Evolutionary conservation across 2,888 invertebrate genomes (phyloP), one percentile per base, ranked within the genome.

Genomic region (Noctua pronuba): DNA sequence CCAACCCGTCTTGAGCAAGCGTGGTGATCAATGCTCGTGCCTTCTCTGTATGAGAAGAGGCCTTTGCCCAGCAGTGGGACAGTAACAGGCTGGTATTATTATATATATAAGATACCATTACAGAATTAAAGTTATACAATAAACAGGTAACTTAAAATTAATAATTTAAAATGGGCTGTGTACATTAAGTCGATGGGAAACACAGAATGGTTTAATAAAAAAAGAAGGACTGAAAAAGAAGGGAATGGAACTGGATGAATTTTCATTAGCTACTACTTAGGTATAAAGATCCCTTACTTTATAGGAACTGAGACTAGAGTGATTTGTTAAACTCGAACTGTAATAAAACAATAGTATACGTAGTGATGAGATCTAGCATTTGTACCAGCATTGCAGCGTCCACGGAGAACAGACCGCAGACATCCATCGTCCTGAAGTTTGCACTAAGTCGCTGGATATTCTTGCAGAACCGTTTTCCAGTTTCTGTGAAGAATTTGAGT

Each of bases 261-360:
- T 49, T 21, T 21, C 6, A 49, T 49, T 46, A 46, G 46, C 49
- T 24, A 10, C n/a, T 70, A 24, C 21, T 21, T 28, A n/a, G n/a
- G n/a, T n/a, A 13, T 31, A n/a, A n/a, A 4, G n/a, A 35, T 21
- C 18, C 0, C 1, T 46, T 46, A 24, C 2, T 35, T 44, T 4
- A 67, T 11, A 41, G 24, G 24, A 41, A 69, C 16, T 55, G 28
- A 31, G 7, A 28, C 38, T 41, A 21, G 8, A 18, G n/a, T 55
- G 38, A 31, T 49, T 72, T 49, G 67, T 35, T 52, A 64, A 75
- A 80, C 31, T 75, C 82, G 6, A 69, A 80, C 11, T 80, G 55
- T 31, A 81, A n/a, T 8, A 81, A 8, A 0, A 82, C 75, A 21
- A 82, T 69, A 16, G 68, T 80, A 16, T 80, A 81, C 6, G 62